These are phyloP conservation scores for Hylaeus volcanicus DNA, from an alignment of 1,140 invertebrate species.

Conservation along the genomic window DNA sequence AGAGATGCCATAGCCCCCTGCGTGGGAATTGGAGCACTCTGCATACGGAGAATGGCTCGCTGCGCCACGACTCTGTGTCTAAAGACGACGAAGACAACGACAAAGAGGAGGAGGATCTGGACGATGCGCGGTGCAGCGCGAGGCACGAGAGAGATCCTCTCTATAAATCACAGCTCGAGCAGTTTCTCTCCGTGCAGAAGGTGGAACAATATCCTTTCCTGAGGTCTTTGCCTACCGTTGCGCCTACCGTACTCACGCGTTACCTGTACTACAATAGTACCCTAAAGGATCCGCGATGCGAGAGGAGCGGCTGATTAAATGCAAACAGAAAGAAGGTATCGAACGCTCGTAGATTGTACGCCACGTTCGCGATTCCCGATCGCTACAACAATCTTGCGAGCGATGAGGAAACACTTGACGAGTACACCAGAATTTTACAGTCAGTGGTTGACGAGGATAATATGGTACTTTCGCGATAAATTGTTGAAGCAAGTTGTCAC, in stretches of 20 bases:
- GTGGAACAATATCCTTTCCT: slow-evolving; percentile 63
- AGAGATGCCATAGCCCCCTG: slow-evolving; percentile 46
- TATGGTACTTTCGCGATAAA: too few relatives aligned
- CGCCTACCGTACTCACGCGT: slow-evolving; percentile 40
- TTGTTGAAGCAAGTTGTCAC: too few relatives aligned
- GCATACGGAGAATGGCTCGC: slow-evolving; percentile 64
- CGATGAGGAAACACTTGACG: too few relatives aligned
- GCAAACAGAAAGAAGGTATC: slow-evolving; percentile 6
- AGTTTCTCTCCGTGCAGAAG: slow-evolving; percentile 62
- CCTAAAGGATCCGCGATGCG: slow-evolving; percentile 7
- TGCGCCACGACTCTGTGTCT: slow-evolving; percentile 37
- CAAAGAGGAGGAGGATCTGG: slow-evolving; percentile 54
- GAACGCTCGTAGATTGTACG: neutral
- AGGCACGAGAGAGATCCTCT: slow-evolving; percentile 51
- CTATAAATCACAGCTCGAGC: slow-evolving; percentile 62
- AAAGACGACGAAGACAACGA: slow-evolving; percentile 58
- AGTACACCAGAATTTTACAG: too few relatives aligned
- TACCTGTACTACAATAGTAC: slow-evolving; percentile 4
- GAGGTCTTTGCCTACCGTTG: slow-evolving; percentile 49
- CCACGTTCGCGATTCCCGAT: neutral
- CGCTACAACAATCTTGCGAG: neutral
- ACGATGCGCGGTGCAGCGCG: slow-evolving; percentile 46
- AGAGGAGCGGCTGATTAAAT: slow-evolving; percentile 20
- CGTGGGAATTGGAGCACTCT: slow-evolving; percentile 66
- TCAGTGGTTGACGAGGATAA: too few relatives aligned